Base-by-base conservation (phyloP, 2,113 vertebrate species). In the Hymenochirus boettgeri region DNA sequence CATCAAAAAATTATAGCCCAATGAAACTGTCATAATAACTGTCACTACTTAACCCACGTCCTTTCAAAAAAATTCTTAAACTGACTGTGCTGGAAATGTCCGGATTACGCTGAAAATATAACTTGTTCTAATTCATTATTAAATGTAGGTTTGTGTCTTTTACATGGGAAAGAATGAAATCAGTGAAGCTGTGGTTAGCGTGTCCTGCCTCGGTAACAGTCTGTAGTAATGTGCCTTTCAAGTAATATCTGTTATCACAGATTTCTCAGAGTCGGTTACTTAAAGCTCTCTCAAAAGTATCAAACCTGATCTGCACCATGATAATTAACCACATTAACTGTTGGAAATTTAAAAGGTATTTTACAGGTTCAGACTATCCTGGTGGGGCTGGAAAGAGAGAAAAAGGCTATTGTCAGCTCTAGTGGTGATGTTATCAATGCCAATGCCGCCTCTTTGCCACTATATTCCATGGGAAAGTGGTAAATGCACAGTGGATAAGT, bases 391-490 rank as follows among this genome's bases (percentile, higher is more conserved):
- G 18, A 50, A 24, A 24, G 53, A 46, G 47, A 54, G 22, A 57
- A 11, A 37, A 13, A 57, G 27, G 25, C 42, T 50, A 15, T 65
- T 57, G 24, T 57, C 15, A 9, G 31, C 17, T 15, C 21, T 48
- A 31, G 21, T 39, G 23, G 13, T 50, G 54, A 65, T 65, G 52
- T 57, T 65, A 65, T 65, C 63, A 35, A 33, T 47, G 23, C 54
- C 17, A 17, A 47, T 27, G 37, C 45, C 12, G 39, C 26, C 37
- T 55, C 18, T 22, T 18, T 23, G 52, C 62, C 62, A 57, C 54
- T 26, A 24, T 65, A 65, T 50, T 65, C 63, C 54, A 48, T 65
- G 54, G 54, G 63, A 65, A 65, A 24, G 15, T n/a, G 27, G 29
- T 27, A 48, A 25, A 8, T 46, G 13, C 7, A 23, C 15, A 27